Base-by-base conservation (phyloP, 2,888 invertebrate genomes). In the Pseudococcus jackbeardsleyi region DNA sequence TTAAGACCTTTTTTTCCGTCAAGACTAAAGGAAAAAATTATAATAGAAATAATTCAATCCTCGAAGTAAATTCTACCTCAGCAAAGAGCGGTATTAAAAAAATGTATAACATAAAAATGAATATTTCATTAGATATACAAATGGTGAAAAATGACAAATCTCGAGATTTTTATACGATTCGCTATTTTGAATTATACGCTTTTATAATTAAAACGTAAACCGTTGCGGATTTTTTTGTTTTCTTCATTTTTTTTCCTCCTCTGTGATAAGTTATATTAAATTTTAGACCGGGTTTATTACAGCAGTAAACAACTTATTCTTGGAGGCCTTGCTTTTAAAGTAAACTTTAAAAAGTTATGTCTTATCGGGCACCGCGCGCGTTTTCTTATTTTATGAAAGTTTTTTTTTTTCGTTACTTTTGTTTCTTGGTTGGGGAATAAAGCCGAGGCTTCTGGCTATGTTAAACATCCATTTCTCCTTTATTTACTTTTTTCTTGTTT, bases 241-340 rank as follows among this genome's bases (percentile, higher is more conserved):
- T 54, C 48, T 84, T 11, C 84, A 84, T 82, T 82, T 82, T 82
- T 84, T 85, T 85, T 59, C 17, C 54, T 33, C 26, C 26, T 33
- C 39, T 26, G 64, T 39, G 85, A 64, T 85, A 84, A 84, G 54
- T 84, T 59, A 85, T 85, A 85, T 85, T 59, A 85, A 85, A 85
- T 85, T 85, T 85, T 59, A 64, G 85, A 59, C 59, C 42, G 64
- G 64, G 59, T 85, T 85, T 85, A 85, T 85, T 85, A 85, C 85
- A 59, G 59, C 64, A 85, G 85, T 85, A 85, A 85, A 85, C 85
- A 85, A 85, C 85, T 85, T 85, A 85, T 64, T 85, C 85, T 59
- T 85, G 39, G 19, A 64, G 85, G 85, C 79, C 79, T 82, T 82
- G 79, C 79, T 82, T 82, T 82, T 82, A 82, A 19, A 82, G 79